phyloP scores from a whole-genome alignment of 64 coral and sea anemone genomes.

The Stylophora pistillata region DNA sequence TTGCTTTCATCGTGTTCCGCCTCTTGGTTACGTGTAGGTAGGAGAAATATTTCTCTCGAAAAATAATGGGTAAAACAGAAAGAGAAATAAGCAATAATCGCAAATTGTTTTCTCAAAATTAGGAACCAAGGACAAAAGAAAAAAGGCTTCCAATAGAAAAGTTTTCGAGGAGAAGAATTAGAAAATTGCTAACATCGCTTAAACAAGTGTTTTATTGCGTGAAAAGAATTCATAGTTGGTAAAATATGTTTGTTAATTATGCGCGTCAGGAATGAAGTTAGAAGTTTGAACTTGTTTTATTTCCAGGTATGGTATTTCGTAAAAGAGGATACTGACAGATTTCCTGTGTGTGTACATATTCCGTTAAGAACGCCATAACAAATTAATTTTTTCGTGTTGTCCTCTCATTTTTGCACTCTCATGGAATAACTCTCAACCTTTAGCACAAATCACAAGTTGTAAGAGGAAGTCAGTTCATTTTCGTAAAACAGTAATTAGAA shows the following conservation, averaged over 20 bases:
- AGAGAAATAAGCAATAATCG: not conserved
- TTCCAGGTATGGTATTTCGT: not conserved
- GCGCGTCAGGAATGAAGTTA: not conserved
- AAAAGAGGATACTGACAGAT: not conserved
- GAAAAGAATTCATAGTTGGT: not conserved
- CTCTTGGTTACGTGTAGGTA: constrained; percentile 12
- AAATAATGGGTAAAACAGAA: constrained; percentile 11
- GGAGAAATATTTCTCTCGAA: constrained; percentile 12
- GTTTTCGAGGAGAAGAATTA: not conserved
- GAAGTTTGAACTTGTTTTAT: not conserved
- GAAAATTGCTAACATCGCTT: not conserved
- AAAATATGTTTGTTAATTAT: constrained; percentile 4
- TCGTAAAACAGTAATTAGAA: not conserved
- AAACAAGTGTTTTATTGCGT: not conserved
- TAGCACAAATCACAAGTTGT: not conserved
- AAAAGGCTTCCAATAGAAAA: not conserved
- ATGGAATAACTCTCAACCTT: not conserved
- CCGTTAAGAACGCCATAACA: not conserved
- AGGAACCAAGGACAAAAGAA: not conserved
- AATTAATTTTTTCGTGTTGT: not conserved
- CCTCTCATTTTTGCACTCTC: not conserved
- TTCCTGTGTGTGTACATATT: not conserved
- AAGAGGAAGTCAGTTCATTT: not conserved
- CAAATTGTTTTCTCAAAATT: not conserved
- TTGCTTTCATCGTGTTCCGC: not conserved